Conservation (phyloP, 2,888 invertebrate species). For the Clistopyga incitator region DNA sequence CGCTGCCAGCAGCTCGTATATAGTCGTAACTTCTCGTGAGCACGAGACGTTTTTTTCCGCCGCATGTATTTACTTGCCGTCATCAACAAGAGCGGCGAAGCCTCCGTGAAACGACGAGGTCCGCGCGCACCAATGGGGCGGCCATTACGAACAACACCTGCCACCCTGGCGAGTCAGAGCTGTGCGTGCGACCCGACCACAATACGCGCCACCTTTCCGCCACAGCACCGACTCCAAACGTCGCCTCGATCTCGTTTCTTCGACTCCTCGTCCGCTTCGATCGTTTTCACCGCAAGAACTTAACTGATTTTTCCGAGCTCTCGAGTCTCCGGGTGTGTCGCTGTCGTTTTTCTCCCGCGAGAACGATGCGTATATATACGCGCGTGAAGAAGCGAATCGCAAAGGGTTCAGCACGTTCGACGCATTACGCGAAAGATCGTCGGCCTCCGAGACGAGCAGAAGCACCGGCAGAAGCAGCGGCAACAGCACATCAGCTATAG, state of each 20-base stretch:
- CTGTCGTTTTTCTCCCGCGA: conserved; percentile 7
- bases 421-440: conserved; percentile 65
- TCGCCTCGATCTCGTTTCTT: conserved; percentile 26
- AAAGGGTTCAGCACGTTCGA: conserved; percentile 59
- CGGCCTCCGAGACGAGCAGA: conserved; percentile 49
- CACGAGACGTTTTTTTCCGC: conserved; percentile 49
- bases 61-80: conserved; percentile 64
- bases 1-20: conserved; percentile 62
- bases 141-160: conserved; percentile 83
- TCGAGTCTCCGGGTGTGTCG: too few species aligned
- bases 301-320: conserved; percentile 37
- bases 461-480: conserved; percentile 15
- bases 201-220: conserved; percentile 61
- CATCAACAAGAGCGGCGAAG: conserved; percentile 48
- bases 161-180: conserved; percentile 73
- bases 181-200: conserved; percentile 73
- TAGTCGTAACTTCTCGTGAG: conserved; percentile 50
- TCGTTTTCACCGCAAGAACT: conserved; percentile 48
- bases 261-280: conserved; percentile 26
- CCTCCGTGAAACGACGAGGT: conserved; percentile 59
- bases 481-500: conserved; percentile 34
- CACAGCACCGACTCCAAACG: conserved; percentile 2
- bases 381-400: conserved; percentile 2
- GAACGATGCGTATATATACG: conserved; percentile 4
- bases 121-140: conserved; percentile 72